Conservation (phyloP, 2,113 vertebrate genomes). For the Haplotaxodon microlepis region DNA sequence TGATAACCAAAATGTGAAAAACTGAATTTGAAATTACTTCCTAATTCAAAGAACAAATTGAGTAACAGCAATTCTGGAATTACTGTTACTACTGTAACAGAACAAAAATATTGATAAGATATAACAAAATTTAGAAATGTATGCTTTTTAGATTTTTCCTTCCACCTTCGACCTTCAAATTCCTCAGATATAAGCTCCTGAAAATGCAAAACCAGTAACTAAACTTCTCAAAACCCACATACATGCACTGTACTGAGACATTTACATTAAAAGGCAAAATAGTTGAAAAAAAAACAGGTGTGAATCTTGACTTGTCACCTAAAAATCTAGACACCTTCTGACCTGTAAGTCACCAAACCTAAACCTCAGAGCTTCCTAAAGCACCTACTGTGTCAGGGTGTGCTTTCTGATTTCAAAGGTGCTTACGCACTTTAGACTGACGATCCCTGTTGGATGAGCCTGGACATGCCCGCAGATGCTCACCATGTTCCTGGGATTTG, state of each 20-base stretch:
- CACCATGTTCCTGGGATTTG: conserved; percentile 98
- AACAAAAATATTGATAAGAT: neutral
- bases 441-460: neutral
- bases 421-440: neutral
- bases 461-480: conserved; percentile 24
- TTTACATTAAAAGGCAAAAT: neutral
- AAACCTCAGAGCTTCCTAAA: neutral
- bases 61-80: neutral
- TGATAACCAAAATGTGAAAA: neutral
- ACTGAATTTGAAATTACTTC: neutral
- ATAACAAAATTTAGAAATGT: neutral
- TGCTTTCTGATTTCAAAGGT: neutral
- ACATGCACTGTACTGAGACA: neutral
- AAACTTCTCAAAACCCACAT: neutral
- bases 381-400: neutral
- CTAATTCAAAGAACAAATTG: neutral
- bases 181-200: neutral
- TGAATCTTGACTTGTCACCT: neutral
- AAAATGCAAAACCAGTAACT: neutral
- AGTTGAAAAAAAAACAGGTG: fast-evolving
- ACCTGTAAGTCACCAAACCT: neutral
- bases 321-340: neutral
- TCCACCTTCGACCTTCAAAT: neutral
- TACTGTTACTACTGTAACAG: neutral
- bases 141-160: neutral